Base-by-base conservation (phyloP, 1,140 invertebrate species). In the Acromyrmex heyeri region DNA sequence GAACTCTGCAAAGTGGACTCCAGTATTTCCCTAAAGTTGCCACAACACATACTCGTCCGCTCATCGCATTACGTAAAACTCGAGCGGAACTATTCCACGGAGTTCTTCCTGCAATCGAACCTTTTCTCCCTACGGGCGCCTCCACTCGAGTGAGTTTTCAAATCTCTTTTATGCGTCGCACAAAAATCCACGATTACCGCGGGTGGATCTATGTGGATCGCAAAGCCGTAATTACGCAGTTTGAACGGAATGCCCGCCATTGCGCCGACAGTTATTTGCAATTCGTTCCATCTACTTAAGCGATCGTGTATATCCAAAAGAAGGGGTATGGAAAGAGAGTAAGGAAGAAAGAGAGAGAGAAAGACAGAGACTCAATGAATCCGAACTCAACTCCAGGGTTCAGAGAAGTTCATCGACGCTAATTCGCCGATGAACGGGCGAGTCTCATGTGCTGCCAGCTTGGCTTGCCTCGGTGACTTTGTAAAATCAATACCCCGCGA, bases 271-370 rank as follows among this genome's bases (percentile, higher is more conserved):
- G 69, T 83, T 83, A 73, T 83, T 83, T 83, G 69, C 69, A 83
- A 83, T 83, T 83, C 79, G 79, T 83, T 83, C 38, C 79, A 83
- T 83, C 79, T 83, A 83, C 55, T 75, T 62, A 75, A 83, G 69
- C 55, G 79, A 73, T 82, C 67, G 38, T 75, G 69, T 83, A 83
- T 34, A 75, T 50, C 16, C 21, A 30, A 38, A 69, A 16, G 24
- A 59, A 72, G 14, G n/a, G 18, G 16, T 44, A 44, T 12, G 8
- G 1, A 44, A 12, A 44, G 38, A 12, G 8, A 44, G n/a, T 6
- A 24, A 16, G 27, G 2, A n/a, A 14, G 16, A 21, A 3, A 67
- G 34, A 48, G 12, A 48, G 14, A 50, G 38, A 48, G 12, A 24
- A 14, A 48, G 12, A 16, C 0, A 67, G 14, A 57, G 30, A 34